Base-by-base conservation (phyloP, 64 coral and sea anemone genomes). In the Porites australiensis region DNA sequence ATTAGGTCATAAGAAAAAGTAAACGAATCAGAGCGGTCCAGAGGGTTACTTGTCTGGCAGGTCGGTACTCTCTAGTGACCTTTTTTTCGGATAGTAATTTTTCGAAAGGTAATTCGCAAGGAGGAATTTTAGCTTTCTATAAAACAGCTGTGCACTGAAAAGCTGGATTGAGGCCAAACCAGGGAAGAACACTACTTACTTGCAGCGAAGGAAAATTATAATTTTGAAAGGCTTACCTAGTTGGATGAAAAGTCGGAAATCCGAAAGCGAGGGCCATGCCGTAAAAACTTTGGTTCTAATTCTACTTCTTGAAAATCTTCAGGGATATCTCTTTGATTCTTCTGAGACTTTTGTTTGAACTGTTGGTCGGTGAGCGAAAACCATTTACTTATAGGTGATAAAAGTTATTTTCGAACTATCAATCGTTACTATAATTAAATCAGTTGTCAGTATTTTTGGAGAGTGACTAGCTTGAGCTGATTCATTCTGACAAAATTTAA, bases 161-260 rank as follows among this genome's bases (percentile, higher is more conserved):
- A 37, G 27, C 27, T 37, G 27, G 27, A 37, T 37, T 37, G 27
- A 37, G 27, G 27, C 27, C 27, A 37, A 37, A 37, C 27, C 27
- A 37, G 27, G 27, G 27, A 37, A 37, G 27, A 37, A 37, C 0
- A 37, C 27, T 37, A 37, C 12, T 46, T 73, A 12, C 15, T 73
- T 50, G 3, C 50, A 76, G n/a, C 19, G 4, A 10, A 11, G 15
- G 43, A 14, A 77, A 18, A 52, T 12, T n/a, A 9, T 37, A 37
- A 37, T 15, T 8, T 77, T 77, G 51, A 12, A 37, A 58, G 16
- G 68, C 45, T 68, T 69, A 84, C 81, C 20, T 21, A 63, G 3
- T n/a, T 52, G 81, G 81, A 23, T 84, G 46, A 67, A 22, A 27
- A 45, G 81, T 50, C 52, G 46, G 81, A 84, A 84, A 67, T 84